Percentiles rank a stretch among this genome's conserved stretches.
phyloP scores from a whole-genome alignment of 2,113 vertebrate genomes.

The Sinosuthora webbiana region DNA sequence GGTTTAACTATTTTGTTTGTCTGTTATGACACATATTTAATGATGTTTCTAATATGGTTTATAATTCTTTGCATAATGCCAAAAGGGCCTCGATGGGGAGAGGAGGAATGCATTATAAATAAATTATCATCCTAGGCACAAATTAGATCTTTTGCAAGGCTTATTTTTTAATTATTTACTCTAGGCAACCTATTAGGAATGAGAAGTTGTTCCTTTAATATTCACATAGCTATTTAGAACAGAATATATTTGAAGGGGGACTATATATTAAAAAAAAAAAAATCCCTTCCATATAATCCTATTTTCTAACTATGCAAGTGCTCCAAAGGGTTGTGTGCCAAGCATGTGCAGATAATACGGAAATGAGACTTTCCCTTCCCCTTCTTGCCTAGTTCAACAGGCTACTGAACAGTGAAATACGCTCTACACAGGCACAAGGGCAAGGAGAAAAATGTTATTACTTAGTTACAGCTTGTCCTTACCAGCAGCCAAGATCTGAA shows the following conservation, averaged over 20 bases:
- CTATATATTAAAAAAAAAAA: background rate
- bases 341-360: background rate
- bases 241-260: background rate
- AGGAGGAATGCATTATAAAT: background rate
- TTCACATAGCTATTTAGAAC: background rate
- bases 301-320: background rate
- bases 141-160: background rate
- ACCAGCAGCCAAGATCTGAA: background rate
- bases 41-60: background rate
- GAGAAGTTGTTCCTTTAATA: background rate
- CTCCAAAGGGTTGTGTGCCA: background rate
- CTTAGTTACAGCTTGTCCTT: slow-evolving; percentile 18
- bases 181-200: background rate
- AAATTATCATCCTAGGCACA: background rate
- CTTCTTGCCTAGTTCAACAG: background rate
- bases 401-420: slow-evolving; percentile 34
- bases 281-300: background rate
- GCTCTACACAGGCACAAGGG: background rate
- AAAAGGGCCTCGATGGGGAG: background rate
- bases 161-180: background rate
- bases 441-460: slow-evolving; percentile 35
- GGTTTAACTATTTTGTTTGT: background rate
- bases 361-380: background rate
- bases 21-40: background rate
- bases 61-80: background rate